Conservation (phyloP, 1,140 invertebrate genomes). For the Drosophila tsacasi region DNA sequence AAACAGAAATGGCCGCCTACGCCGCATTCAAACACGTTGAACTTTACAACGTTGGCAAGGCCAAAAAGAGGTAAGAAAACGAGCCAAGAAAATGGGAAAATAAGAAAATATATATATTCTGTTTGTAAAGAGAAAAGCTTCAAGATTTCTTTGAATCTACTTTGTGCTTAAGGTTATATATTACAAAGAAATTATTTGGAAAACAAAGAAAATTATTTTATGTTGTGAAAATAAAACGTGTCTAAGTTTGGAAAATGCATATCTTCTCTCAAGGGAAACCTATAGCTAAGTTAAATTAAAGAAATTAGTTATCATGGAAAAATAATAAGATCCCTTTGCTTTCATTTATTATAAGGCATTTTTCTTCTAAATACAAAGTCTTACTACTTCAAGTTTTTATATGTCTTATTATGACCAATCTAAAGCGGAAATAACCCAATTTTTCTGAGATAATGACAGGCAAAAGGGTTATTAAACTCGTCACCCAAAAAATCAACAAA, state of each 20-base stretch:
- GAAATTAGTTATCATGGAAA: too few relatives aligned
- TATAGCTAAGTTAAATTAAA: too few relatives aligned
- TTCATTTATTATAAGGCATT: too few relatives aligned
- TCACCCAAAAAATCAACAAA: conserved; percentile 17
- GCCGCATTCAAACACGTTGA: conserved; percentile 90
- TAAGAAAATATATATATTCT: neutral
- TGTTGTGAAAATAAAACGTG: too few relatives aligned
- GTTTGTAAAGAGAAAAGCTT: neutral
- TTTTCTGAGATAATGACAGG: neutral
- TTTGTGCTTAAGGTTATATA: neutral
- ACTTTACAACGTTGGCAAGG: conserved; percentile 90
- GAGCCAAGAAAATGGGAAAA: neutral
- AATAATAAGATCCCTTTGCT: too few relatives aligned
- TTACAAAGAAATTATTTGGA: neutral
- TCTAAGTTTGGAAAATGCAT: too few relatives aligned
- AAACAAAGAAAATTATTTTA: neutral
- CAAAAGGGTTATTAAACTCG: conserved; percentile 17
- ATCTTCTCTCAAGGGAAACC: too few relatives aligned
- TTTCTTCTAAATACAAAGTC: neutral
- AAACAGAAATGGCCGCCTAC: conserved; percentile 88
- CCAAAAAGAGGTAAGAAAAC: conserved; percentile 88
- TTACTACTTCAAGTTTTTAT: neutral
- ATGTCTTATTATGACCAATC: conserved; percentile 4
- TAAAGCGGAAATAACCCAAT: neutral
- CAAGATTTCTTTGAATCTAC: neutral